These are phyloP conservation scores for Damaliscus lunatus DNA, from an alignment of 2,113 vertebrate genomes.

Conservation along the genomic window DNA sequence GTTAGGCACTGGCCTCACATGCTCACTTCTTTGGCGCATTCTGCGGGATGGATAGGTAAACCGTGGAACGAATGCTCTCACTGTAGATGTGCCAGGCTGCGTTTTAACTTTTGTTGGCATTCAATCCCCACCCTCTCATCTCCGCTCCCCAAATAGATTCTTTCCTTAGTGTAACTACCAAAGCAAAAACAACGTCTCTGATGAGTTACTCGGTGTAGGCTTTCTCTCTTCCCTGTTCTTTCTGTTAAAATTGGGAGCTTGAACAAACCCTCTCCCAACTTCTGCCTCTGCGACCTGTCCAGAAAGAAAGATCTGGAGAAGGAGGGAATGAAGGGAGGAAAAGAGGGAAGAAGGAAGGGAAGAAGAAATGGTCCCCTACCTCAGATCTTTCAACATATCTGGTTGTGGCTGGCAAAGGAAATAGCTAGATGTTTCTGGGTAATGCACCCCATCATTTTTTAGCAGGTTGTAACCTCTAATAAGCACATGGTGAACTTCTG, in stretches of 20 bases:
- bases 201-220: neutral
- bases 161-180: neutral
- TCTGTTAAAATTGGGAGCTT: neutral
- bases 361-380: neutral
- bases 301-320: neutral
- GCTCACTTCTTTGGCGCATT: neutral
- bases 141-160: neutral
- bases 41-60: neutral
- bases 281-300: slow-evolving; percentile 7
- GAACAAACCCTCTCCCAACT: slow-evolving; percentile 12
- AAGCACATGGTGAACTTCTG: slow-evolving; percentile 61
- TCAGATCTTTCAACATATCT: neutral
- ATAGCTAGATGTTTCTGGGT: slow-evolving; percentile 43
- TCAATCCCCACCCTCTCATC: neutral
- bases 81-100: neutral
- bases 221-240: slow-evolving; percentile 30
- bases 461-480: slow-evolving; percentile 60
- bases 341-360: neutral
- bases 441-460: slow-evolving; percentile 49
- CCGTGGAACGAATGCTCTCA: neutral
- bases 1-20: neutral
- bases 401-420: slow-evolving; percentile 31
- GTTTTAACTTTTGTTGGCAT: neutral
- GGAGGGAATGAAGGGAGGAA: neutral
- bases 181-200: neutral